Evolutionary conservation across 1,140 invertebrate genomes (phyloP), one percentile per base, ranked within the genome.

Genomic region (Hermetia illucens): DNA sequence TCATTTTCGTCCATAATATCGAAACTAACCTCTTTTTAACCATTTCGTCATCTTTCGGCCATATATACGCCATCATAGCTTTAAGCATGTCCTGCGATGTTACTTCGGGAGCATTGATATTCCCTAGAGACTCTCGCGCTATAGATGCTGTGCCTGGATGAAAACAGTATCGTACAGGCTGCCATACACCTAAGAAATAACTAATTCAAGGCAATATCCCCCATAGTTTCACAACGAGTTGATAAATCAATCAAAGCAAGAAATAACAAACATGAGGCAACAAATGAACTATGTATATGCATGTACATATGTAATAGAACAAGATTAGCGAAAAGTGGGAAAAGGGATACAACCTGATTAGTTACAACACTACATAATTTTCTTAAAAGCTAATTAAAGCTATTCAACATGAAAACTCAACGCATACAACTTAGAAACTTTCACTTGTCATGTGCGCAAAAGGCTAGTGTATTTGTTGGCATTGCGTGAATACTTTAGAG

Each of bases 11-110:
- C 35, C 18, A 10, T 39, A 45, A 22, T 17, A 41, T 34, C 37
- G 16, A 36, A 4, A 47, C 42, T 42, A 13, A 57, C 51, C 51
- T 42, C 29, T 58, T 56, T 5, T 52, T 45, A 21, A 55, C 50
- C 4, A 56, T 37, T 3, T 49, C 43, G 53, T 61, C 55, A 37
- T 67, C 82, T 68, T 83, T 82, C 20, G 95, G 95, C 95, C 95
- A 99, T 40, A 98, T 84, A 66, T 97, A 93, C 29, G 72, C 67
- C 46, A 91, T 56, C 84, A 98, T 92, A 32, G 79, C 77, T 45
- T 72, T 72, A 2, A 95, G 53, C 78, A 98, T 94, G 47, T 94
- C 76, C 44, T 62, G 58, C 15, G 75, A 74, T 3, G 75, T 77
- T 15, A 93, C 75, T 29, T 70, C 54, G 40, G 68, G 69, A 22